Evolutionary conservation across 2,797 vertebrate species (phyloP).

Genomic region (Malacoraja senta): DNA sequence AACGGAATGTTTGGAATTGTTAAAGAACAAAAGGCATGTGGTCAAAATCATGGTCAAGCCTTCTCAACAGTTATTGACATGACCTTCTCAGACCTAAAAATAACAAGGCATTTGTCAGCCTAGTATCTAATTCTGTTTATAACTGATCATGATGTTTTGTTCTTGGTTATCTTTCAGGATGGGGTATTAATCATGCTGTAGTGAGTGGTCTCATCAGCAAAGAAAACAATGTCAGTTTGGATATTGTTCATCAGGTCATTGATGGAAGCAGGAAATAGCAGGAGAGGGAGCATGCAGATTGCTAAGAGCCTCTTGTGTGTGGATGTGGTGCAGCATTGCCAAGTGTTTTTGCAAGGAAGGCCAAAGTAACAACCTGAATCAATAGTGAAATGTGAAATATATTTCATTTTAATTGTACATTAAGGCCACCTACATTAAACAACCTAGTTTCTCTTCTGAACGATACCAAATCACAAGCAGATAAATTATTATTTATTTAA

Average conservation of each 20-base stretch:
- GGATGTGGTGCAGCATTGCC: no score
- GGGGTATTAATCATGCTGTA: background rate
- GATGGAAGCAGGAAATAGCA: background rate
- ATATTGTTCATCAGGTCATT: background rate
- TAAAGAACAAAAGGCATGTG: background rate
- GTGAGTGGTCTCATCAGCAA: background rate
- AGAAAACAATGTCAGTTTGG: constrained; percentile 18
- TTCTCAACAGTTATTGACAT: background rate
- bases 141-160: background rate
- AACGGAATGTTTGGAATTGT: background rate
- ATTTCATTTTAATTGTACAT: no score
- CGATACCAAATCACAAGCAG: no score
- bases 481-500: no score
- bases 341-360: background rate
- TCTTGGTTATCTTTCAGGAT: constrained; percentile 1
- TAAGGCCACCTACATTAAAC: no score
- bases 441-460: no score
- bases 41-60: background rate
- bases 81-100: background rate
- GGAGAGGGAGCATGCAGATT: background rate
- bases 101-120: background rate
- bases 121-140: background rate
- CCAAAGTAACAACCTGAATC: background rate
- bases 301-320: background rate
- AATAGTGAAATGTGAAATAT: background rate